Evolutionary conservation across 2,888 invertebrate genomes (phyloP), one percentile per base, ranked within the genome.

Genomic region (Rambutsinella grinnellia): DNA sequence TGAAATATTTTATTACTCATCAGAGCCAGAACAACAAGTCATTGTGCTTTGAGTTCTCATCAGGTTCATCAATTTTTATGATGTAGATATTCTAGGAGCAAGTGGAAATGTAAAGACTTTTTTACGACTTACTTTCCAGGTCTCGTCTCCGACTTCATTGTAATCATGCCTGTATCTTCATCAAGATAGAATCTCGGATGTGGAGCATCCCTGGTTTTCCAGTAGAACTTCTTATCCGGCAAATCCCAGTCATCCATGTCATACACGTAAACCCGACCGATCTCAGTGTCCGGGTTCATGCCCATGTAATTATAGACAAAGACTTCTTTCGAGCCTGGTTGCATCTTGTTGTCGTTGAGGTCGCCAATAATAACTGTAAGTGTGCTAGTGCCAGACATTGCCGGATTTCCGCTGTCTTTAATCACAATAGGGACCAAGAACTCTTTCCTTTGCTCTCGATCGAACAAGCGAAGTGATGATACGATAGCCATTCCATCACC

Each of bases 171-270:
- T 0, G 94, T 94, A 85, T 95, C 94, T 86, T 94, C 93, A 86
- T 97, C 93, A 27, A 98, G 88, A 78, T 93, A 94, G 86, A 97
- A 97, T 83, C 92, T 91, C 0, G 93, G 92, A 89, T 96, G 95
- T 0, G 93, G 92, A 89, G 95, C 94, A 86, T 94, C 94, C 66
- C 91, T 89, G 56, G 91, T 91, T 85, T 95, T 95, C 95, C 96
- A 97, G 86, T 94, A 95, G 89, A 97, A 99, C 85, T 94, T 96
- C 87, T 99, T 99, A 87, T 99, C 98, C 0, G 94, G 95, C 80
- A 97, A 88, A 88, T 99, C 99, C 99, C 99, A 99, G 87, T 99
- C 99, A 87, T 99, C 99, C 81, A 95, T 89, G 88, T 99, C 99
- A 86, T 96, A 95, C 0, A 99, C 98, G 87, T 97, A 98, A 6